phyloP scores from a whole-genome alignment of 2,797 vertebrate species.

The Sebastes reedi region DNA sequence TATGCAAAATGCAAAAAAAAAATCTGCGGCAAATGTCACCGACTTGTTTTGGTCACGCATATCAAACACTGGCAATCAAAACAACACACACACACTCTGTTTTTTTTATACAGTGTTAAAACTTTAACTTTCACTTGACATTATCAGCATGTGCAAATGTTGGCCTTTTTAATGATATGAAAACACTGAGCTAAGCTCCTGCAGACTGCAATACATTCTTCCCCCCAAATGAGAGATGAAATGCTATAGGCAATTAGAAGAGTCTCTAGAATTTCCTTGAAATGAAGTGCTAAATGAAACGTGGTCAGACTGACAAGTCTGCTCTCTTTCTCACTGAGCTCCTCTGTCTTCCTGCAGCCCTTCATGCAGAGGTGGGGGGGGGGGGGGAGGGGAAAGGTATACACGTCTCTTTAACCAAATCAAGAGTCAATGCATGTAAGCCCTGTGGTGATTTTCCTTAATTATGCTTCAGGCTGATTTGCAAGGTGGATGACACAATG shows the following conservation, averaged over 20 bases:
- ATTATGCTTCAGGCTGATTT: constrained; percentile 68
- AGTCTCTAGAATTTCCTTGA: constrained; percentile 78
- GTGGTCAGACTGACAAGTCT: constrained; percentile 78
- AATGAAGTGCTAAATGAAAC: constrained; percentile 78
- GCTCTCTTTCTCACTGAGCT: constrained; percentile 61
- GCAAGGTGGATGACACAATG: constrained; percentile 72
- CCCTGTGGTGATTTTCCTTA: constrained; percentile 64
- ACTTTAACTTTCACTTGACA: constrained; percentile 54
- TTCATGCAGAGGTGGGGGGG: constrained; percentile 16
- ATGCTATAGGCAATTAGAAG: constrained; percentile 76
- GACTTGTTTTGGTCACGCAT: constrained; percentile 21
- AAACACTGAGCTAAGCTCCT: constrained; percentile 51
- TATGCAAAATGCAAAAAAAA: constrained; percentile 12
- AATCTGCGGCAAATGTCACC: not conserved
- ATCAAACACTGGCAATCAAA: constrained; percentile 22
- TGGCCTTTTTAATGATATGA: constrained; percentile 61
- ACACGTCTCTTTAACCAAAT: constrained; percentile 60
- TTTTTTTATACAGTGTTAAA: constrained; percentile 13
- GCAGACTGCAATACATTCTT: constrained; percentile 55
- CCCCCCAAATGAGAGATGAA: constrained; percentile 60
- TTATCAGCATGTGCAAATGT: constrained; percentile 51
- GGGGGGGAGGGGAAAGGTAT: constrained; percentile 44
- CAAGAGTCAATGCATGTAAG: constrained; percentile 63
- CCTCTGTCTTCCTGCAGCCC: constrained; percentile 61
- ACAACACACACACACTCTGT: not conserved